A percentile compares a stretch with the other conserved stretches of the same genome.
phyloP scores from a whole-genome alignment of 2,888 invertebrate species.

The Hydrotaea diabolus region DNA sequence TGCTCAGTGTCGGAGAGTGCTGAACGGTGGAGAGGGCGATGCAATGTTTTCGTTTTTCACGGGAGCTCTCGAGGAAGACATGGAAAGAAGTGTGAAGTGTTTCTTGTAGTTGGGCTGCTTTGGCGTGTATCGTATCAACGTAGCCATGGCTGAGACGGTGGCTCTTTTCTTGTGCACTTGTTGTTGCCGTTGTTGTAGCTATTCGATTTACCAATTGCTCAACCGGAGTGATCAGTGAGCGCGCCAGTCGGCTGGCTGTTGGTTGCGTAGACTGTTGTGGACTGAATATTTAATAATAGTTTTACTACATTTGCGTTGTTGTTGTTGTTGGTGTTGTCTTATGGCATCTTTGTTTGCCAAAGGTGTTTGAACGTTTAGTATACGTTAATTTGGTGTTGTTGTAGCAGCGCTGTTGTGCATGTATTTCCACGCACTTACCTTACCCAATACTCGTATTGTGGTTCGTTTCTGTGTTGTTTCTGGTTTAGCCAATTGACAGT shows the following conservation, averaged over 20 bases:
- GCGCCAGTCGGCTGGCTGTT: not conserved
- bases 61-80: not conserved
- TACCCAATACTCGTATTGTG: slow-evolving; percentile 53
- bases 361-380: slow-evolving; percentile 57
- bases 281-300: slow-evolving; percentile 30
- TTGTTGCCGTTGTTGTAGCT: not conserved
- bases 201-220: slow-evolving; percentile 1
- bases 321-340: slow-evolving; percentile 33
- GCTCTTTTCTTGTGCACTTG: not conserved
- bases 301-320: slow-evolving; percentile 14
- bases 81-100: slow-evolving; percentile 7
- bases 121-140: not conserved
- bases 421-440: slow-evolving; percentile 58
- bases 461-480: slow-evolving; percentile 31
- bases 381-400: not conserved
- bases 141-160: not conserved
- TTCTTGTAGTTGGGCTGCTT: not conserved
- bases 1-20: not conserved
- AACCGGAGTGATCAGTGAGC: slow-evolving; percentile 2
- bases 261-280: slow-evolving; percentile 25
- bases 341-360: slow-evolving; percentile 35
- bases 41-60: not conserved
- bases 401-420: slow-evolving; percentile 27
- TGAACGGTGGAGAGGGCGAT: not conserved
- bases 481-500: slow-evolving; percentile 19